A percentile compares a stretch with the other conserved stretches of the same genome.
Conservation (phyloP, 2,113 vertebrate genomes). For the Alligator sinensis region DNA sequence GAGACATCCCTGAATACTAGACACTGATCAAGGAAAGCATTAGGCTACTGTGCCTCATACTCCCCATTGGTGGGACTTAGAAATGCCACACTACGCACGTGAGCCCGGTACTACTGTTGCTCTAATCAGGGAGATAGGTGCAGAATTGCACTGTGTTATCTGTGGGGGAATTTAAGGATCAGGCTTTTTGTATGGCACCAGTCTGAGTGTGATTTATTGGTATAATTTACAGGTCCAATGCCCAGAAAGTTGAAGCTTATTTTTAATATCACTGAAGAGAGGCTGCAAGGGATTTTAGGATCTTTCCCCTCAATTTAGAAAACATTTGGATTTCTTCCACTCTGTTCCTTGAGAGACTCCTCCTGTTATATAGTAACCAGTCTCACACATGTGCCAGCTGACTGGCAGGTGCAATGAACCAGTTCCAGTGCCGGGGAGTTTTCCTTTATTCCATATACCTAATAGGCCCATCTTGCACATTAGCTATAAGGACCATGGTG, state of each 20-base stretch:
- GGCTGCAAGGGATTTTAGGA: not conserved
- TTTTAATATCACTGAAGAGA: not conserved
- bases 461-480: not conserved
- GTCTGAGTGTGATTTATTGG: not conserved
- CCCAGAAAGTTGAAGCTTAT: not conserved
- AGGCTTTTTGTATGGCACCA: not conserved
- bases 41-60: accelerated
- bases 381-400: not conserved
- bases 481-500: not conserved
- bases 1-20: not conserved
- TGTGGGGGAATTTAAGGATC: too few species aligned
- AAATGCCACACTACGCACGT: not conserved
- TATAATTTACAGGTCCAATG: not conserved
- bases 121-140: not conserved
- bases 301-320: not conserved
- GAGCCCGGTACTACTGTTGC: not conserved
- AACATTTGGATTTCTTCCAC: not conserved
- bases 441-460: not conserved
- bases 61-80: not conserved
- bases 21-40: not conserved
- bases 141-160: not conserved
- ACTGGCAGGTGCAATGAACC: not conserved
- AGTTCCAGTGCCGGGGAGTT: not conserved
- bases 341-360: not conserved
- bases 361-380: not conserved